These are phyloP conservation scores for Crenuchus spilurus DNA, from an alignment of 2,797 vertebrate genomes.

Conservation along the genomic window DNA sequence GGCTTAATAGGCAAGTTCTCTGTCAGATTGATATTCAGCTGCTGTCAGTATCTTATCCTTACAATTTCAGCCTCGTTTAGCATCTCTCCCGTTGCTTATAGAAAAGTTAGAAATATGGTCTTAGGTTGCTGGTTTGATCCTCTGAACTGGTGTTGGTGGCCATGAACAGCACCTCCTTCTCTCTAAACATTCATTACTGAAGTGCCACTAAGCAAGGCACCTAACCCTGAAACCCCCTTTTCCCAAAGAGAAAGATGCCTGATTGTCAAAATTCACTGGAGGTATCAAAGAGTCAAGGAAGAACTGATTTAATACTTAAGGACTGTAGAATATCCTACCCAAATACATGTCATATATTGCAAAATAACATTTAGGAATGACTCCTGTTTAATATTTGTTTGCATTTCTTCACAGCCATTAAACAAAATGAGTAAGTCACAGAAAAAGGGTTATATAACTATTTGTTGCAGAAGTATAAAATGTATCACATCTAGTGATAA, in stretches of 20 bases:
- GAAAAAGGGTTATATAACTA: slow-evolving; percentile 75
- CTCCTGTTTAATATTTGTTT: slow-evolving; percentile 50
- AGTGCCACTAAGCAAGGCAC: too few species aligned
- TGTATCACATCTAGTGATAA: slow-evolving; percentile 89
- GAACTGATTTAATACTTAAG: slow-evolving; percentile 47
- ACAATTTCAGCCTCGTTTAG: too few species aligned
- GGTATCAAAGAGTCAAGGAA: slow-evolving; percentile 32
- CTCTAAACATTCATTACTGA: too few species aligned
- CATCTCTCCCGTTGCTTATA: too few species aligned
- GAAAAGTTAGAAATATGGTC: too few species aligned
- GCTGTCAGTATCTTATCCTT: too few species aligned
- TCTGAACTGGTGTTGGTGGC: too few species aligned
- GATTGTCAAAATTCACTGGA: background rate
- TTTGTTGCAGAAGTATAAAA: slow-evolving; percentile 88
- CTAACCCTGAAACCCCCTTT: too few species aligned
- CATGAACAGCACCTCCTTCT: too few species aligned
- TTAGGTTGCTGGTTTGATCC: too few species aligned
- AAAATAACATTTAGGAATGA: slow-evolving; percentile 41
- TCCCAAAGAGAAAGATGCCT: background rate
- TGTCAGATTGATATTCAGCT: too few species aligned
- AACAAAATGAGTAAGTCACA: slow-evolving; percentile 54
- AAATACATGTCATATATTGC: slow-evolving; percentile 47
- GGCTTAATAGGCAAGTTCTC: too few species aligned
- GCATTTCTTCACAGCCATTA: slow-evolving; percentile 59
- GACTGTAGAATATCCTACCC: slow-evolving; percentile 49